A percentile compares a stretch with the other conserved stretches of the same genome.
Evolutionary conservation across 2,888 invertebrate genomes (phyloP).

Genomic region (Dermolepida albohirtum): DNA sequence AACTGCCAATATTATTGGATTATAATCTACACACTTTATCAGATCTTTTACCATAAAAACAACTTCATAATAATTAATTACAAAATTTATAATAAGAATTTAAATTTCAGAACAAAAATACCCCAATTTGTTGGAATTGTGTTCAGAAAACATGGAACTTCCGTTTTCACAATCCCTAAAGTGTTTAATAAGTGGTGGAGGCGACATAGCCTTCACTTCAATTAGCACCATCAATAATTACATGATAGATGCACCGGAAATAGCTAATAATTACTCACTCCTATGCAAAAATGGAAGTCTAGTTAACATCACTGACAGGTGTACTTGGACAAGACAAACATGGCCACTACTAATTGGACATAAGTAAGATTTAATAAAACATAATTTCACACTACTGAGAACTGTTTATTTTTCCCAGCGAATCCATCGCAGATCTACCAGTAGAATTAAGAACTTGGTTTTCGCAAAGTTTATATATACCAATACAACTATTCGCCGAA

Average conservation of each 20-base stretch:
- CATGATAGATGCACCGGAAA: background rate
- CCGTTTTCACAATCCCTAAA: slow-evolving; percentile 64
- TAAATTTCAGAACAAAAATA: slow-evolving; percentile 43
- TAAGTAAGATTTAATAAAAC: slow-evolving; percentile 61
- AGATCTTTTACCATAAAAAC: too few species aligned
- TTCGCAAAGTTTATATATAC: background rate
- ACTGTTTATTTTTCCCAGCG: background rate
- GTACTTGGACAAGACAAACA: slow-evolving; percentile 73
- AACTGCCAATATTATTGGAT: too few species aligned
- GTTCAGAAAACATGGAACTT: slow-evolving; percentile 62
- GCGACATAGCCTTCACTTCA: slow-evolving; percentile 71
- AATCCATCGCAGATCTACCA: background rate
- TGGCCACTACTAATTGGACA: slow-evolving; percentile 70
- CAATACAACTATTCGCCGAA: background rate
- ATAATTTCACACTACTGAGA: background rate
- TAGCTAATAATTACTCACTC: slow-evolving; percentile 45
- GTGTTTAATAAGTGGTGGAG: slow-evolving; percentile 67
- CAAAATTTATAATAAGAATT: background rate
- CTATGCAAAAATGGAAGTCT: slow-evolving; percentile 58
- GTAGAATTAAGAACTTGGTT: slow-evolving; percentile 6
- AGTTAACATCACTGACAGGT: slow-evolving; percentile 61
- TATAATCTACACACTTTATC: too few species aligned
- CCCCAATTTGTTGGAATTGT: slow-evolving; percentile 69
- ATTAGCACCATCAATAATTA: slow-evolving; percentile 57
- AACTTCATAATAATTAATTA: too few species aligned